Conservation (phyloP, 2,113 vertebrate species). For the Phoenicopterus ruber region DNA sequence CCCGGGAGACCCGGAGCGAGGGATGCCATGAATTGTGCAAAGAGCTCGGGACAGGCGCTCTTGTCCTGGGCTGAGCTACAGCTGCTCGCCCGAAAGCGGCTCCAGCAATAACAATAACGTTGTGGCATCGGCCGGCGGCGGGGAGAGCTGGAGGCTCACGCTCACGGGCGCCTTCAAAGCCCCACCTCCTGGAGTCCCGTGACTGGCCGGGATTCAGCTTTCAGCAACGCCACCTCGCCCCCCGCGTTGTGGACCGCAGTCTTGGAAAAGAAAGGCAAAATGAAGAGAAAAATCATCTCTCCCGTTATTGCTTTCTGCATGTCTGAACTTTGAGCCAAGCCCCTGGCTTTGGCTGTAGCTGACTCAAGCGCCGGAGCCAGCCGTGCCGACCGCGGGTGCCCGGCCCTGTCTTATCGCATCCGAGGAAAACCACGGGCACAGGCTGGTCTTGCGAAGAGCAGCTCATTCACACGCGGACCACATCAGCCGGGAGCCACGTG, state of each 20-base stretch:
- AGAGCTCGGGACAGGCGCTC: not conserved
- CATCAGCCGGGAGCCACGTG: not conserved
- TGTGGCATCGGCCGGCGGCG: not conserved
- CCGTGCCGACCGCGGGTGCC: rapidly evolving
- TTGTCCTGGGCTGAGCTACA: not conserved
- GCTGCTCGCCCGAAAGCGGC: not conserved
- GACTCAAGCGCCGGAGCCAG: not conserved
- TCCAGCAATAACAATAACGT: not conserved
- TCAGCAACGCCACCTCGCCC: not conserved
- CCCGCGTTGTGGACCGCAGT: rapidly evolving
- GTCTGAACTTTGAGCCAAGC: not conserved
- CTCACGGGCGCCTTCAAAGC: not conserved
- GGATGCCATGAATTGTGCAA: not conserved
- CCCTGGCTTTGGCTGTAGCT: not conserved
- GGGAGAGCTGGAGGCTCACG: not conserved
- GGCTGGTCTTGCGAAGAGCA: not conserved
- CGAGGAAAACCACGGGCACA: not conserved
- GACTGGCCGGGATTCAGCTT: not conserved
- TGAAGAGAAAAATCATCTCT: not conserved
- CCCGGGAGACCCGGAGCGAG: rapidly evolving
- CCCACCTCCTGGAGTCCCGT: not conserved
- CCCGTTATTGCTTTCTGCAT: not conserved
- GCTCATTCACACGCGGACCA: not conserved
- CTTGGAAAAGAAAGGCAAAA: not conserved
- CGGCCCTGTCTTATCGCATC: not conserved